Evolutionary conservation across 2,888 invertebrate genomes (phyloP), one percentile per base, ranked within the genome.

Genomic region (Pachliopta kotzebuea): DNA sequence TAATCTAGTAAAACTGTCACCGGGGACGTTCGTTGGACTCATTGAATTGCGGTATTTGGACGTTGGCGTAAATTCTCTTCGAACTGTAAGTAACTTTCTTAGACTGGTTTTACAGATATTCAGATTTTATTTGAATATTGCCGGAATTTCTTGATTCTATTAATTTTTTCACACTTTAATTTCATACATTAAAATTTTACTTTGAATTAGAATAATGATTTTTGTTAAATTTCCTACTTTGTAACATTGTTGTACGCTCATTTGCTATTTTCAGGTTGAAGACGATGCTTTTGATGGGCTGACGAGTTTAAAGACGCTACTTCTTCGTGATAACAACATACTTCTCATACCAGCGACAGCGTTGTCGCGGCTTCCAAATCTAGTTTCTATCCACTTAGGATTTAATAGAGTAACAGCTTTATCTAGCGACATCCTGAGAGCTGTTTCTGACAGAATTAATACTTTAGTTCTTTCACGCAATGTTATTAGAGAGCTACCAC

Each of bases 341-440:
- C 92, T 98, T 0, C 88, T 97, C 0, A 95, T 98, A 52, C 98
- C 98, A 0, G 96, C 96, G 0, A 95, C 95, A 53, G 97, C 97
- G 0, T 86, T 98, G 7, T 95, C 96, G 9, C 94, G 96, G n/a
- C 83, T 98, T 18, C 95, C 96, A 0, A 94, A 94, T 58, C 86
- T 97, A 2, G 92, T 94, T 4, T 94, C 94, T 17, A 92, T 98
- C 0, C 95, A 96, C 76, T 84, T 98, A 68, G 97, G 97, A 71
- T 97, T 95, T 81, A 98, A 98, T 83, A 93, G 97, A 71, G 96
- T 98, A 6, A 96, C 97, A 0, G 97, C 97, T 0, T 83, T 97
- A 54, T 96, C 97, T 0, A 94, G 94, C 11, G 96, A 96, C 72
- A 95, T 96, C 67, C 89, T 97, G 0, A 92, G 94, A 67, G 94